Conservation (phyloP, 2,888 invertebrate genomes). For the Stenurella melanura region DNA sequence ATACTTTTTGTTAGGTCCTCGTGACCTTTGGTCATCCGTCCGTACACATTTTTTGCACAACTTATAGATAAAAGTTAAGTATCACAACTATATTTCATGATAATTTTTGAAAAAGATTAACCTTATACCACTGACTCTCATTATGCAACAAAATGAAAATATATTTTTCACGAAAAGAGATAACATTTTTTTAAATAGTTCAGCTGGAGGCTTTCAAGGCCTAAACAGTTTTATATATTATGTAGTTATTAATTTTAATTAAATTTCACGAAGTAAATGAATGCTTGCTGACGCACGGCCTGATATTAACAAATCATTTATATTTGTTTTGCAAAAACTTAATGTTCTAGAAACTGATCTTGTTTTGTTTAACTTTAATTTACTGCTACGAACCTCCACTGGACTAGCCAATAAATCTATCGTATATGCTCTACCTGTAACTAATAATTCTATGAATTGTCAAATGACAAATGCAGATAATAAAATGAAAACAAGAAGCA, state of each 20-base stretch:
- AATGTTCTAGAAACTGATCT: slow-evolving; percentile 13
- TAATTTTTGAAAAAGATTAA: slow-evolving; percentile 2
- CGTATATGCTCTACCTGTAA: not conserved
- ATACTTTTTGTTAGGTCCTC: not conserved
- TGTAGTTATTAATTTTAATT: not conserved
- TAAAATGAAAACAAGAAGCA: no score
- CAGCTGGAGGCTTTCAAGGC: slow-evolving; percentile 1
- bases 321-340: slow-evolving; percentile 24
- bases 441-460: no score
- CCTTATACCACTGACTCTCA: no score
- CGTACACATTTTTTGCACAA: not conserved
- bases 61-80: not conserved
- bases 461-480: no score
- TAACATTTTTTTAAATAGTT: not conserved
- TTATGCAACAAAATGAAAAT: not conserved
- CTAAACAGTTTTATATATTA: slow-evolving; percentile 6
- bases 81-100: slow-evolving; percentile 7
- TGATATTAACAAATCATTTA: slow-evolving; percentile 26
- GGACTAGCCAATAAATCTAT: not conserved
- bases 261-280: slow-evolving; percentile 21
- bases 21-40: slow-evolving; percentile 4
- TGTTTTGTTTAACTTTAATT: slow-evolving; percentile 7
- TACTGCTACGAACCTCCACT: not conserved
- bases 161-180: not conserved
- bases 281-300: slow-evolving; percentile 21